Evolutionary conservation across 2,888 invertebrate species (phyloP), one percentile per base, ranked within the genome.

Genomic region (Thumatha senex): DNA sequence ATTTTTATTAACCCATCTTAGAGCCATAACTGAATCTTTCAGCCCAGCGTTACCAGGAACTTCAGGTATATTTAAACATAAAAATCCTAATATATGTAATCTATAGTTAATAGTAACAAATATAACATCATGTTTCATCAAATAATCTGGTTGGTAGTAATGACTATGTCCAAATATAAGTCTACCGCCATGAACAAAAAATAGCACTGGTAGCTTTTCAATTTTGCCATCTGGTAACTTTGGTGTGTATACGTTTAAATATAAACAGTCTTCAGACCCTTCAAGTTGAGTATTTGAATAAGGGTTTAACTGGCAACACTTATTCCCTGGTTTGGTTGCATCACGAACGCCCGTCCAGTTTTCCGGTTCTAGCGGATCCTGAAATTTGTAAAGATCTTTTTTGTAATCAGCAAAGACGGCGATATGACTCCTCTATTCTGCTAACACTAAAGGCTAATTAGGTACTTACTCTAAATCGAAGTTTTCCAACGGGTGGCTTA

Each of bases 261-360:
- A 95, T 0, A 95, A 86, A 63, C 95, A 95, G 72, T 95, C 95
- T 77, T 95, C 95, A 0, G 77, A 83, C 0, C 94, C 94, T 24
- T 89, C 86, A 31, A 93, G 68, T 0, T 80, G 66, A 24, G 75
- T 76, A 4, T 61, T 73, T 0, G 66, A 52, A 14, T 88, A 84
- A 0, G 93, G 89, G 55, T 92, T 87, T 0, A 91, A 76, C 65
- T 91, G 90, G n/a, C 81, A 75, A 54, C 87, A 84, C 67, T 76
- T 88, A 57, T 80, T 80, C 0, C 89, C 88, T 4, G 89, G 88
- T 67, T 80, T 82, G 0, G 83, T 87, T 1, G 90, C 89, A 40
- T 89, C 84, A 4, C 68, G 64, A 18, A 87, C 46, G 0, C 84
- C 86, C 2, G 56, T 14, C 90, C 90, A 91, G 1, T 39, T 49